Evolutionary conservation across 2,113 vertebrate species (phyloP), one percentile per base, ranked within the genome.

Genomic region (Potamarius usumacintae): DNA sequence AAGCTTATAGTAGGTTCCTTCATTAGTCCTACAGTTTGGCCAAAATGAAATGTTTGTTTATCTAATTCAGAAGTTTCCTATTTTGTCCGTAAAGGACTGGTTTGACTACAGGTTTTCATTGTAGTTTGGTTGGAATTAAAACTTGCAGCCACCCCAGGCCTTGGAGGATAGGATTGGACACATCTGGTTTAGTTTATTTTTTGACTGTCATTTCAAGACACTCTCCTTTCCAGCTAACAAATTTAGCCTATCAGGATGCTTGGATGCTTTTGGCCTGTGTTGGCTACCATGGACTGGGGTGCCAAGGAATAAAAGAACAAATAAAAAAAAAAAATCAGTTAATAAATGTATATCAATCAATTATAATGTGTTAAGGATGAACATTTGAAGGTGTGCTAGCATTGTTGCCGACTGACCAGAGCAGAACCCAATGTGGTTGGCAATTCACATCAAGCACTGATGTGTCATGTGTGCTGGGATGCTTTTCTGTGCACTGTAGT

Each of bases 1-100:
- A 86, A 85, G 91, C 93, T 0, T 90, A 97, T 79, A 93, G 98
- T 98, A 92, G 96, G 97, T 96, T 89, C 78, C 42, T 62, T 6
- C 5, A 42, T 30, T 62, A 20, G 6, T 34, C 27, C 17, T 81
- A 60, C 1, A 42, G 5, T 17, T 78, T 78, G 22, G 12, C 52
- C 12, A 27, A 78, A 78, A 15, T 55, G 5, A 78, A 78, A 55
- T 27, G 5, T 27, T 8, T 55, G 57, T 60, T 42, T 81, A 10
- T 42, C 27, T 15, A 52, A 6, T 77, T 77, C 10, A 52, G 34
- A 76, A 10, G 34, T 20, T 76, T 50, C 1, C 1, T 1, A 25
- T 50, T 0, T 50, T 48, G 20, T 48, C 18, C 1, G 4, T 2
- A 76, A 52, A 77, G 22, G 10, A 20, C 10, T 25, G 1, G 1